These are phyloP conservation scores for Chrysolina americana DNA, from an alignment of 2,888 invertebrate genomes.

Conservation along the genomic window DNA sequence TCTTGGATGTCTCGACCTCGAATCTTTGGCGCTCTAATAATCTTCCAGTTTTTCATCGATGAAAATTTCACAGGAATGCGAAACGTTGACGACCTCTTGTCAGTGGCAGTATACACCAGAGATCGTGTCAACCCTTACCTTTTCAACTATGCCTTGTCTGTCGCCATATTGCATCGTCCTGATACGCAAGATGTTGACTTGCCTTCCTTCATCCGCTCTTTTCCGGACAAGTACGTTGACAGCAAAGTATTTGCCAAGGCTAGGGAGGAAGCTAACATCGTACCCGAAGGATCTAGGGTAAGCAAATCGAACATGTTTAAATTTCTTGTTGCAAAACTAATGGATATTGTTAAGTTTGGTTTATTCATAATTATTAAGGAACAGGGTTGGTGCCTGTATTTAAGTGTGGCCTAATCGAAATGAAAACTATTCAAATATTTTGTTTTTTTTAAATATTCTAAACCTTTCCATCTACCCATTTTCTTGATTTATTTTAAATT, in stretches of 20 bases:
- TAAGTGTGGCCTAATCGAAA: too few species aligned
- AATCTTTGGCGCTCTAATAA: too few species aligned
- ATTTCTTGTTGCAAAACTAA: too few species aligned
- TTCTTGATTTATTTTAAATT: too few species aligned
- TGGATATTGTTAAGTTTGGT: too few species aligned
- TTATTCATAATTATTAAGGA: too few species aligned
- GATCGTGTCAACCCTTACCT: conserved; percentile 85
- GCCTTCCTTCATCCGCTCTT: conserved; percentile 83
- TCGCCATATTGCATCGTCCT: conserved; percentile 80
- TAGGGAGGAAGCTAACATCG: conserved; percentile 78
- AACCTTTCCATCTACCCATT: too few species aligned
- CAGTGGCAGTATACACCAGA: conserved; percentile 79
- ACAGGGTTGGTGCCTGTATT: too few species aligned
- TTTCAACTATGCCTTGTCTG: conserved; percentile 85
- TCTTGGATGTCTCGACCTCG: too few species aligned
- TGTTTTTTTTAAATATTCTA: too few species aligned
- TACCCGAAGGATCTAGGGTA: conserved; percentile 76
- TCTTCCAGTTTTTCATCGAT: too few species aligned
- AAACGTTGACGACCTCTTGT: conserved; percentile 79
- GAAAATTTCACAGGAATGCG: conserved; percentile 61
- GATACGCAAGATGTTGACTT: conserved; percentile 81
- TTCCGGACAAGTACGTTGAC: conserved; percentile 88
- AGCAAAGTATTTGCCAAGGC: conserved; percentile 80
- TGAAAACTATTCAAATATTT: too few species aligned
- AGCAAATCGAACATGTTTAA: neutral